Evolutionary conservation across 1,140 invertebrate genomes (phyloP), one percentile per base, ranked within the genome.

Genomic region (Nomia melanderi): DNA sequence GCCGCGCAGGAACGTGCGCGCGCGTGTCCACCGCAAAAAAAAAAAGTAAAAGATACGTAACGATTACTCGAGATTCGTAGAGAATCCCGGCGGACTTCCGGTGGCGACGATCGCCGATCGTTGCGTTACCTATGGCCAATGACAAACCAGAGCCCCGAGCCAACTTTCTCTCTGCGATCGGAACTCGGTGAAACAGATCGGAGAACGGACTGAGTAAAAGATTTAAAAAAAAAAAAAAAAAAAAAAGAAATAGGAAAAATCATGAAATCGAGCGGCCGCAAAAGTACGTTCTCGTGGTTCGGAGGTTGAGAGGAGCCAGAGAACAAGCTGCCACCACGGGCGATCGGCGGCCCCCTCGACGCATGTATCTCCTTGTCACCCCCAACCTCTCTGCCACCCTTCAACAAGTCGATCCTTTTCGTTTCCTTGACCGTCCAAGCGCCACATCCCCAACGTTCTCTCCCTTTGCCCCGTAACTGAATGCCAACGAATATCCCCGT

Each of bases 61-160:
- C 14, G 41, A 44, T 44, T 44, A 44, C 66, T 50, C 65, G 66
- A 56, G 67, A 60, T 63, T 64, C 60, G 39, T 50, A 25, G 66
- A 54, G 66, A 71, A 77, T 60, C 66, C 67, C 44, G 17, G 5
- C n/a, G 36, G 66, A 62, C 36, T 62, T 70, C 74, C 65, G 66
- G 74, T 60, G 74, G 20, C 36, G 77, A 60, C 77, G 60, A 78
- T 78, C 70, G 39, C 9, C 79, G 75, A 83, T 77, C 73, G 83
- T 85, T 74, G 83, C 78, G 78, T 84, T 87, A 88, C 80, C 71
- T 85, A 92, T 90, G 90, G 91, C 91, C 91, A 92, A 92, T 92
- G 91, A 92, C 91, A 92, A 92, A 92, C 91, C 91, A 92, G 91
- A 92, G 91, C 91, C 91, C 90, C 90, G 90, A 91, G 91, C 90